Percentiles rank a stretch among this genome's conserved stretches.
Evolutionary conservation across 1,140 invertebrate species (phyloP).

Genomic region (Lasioglossum baleicum): DNA sequence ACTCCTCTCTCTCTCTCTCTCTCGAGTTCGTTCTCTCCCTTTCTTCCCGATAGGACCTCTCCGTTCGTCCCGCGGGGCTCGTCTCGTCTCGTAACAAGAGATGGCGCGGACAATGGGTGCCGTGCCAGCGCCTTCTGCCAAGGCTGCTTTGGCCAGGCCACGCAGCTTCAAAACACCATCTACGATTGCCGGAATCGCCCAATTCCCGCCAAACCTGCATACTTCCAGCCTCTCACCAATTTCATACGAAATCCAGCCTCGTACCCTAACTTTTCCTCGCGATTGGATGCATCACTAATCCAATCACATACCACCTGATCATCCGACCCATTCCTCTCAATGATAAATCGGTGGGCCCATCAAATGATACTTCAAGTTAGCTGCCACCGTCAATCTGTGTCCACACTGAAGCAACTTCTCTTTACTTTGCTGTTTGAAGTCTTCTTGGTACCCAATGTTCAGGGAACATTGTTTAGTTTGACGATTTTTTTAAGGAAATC

Average conservation of each 20-base stretch:
- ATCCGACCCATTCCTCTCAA: no score
- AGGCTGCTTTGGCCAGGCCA: slow-evolving; percentile 70
- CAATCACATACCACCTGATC: no score
- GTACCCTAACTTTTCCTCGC: no score
- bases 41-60: slow-evolving; percentile 22
- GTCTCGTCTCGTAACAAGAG: slow-evolving; percentile 78
- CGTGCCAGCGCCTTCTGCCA: slow-evolving; percentile 74
- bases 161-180: slow-evolving; percentile 61
- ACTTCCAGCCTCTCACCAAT: background rate
- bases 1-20: slow-evolving; percentile 32
- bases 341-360: background rate
- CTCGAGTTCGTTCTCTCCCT: slow-evolving; percentile 32
- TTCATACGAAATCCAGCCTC: no score
- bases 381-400: no score
- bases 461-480: no score
- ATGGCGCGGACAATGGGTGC: slow-evolving; percentile 78
- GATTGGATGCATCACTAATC: no score
- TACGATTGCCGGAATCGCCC: slow-evolving; percentile 44
- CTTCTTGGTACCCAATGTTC: no score
- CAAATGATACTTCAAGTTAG: no score
- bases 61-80: slow-evolving; percentile 55
- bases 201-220: slow-evolving; percentile 29
- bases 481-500: no score
- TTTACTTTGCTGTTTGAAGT: no score
- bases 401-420: no score